These are phyloP conservation scores for Thera britannica DNA, from an alignment of 2,888 invertebrate genomes.

Conservation along the genomic window DNA sequence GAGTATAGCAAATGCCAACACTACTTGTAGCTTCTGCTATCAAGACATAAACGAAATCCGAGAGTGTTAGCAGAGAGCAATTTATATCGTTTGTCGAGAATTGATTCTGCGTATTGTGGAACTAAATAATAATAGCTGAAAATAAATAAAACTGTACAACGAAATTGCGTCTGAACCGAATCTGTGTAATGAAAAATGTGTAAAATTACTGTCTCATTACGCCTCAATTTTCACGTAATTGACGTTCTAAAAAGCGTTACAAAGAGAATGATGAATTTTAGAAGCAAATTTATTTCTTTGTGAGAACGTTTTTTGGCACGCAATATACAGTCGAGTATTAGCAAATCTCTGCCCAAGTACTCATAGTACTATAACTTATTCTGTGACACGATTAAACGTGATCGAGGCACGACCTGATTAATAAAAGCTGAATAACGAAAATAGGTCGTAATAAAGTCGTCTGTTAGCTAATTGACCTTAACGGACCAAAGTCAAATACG, in stretches of 20 bases:
- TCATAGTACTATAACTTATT: background rate
- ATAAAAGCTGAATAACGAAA: too few species aligned
- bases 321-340: background rate
- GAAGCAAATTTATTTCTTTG: background rate
- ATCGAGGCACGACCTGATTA: background rate
- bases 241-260: background rate
- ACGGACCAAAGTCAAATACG: too few species aligned
- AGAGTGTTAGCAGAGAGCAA: background rate
- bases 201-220: background rate
- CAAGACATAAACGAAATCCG: background rate
- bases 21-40: constrained; percentile 36
- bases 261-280: background rate
- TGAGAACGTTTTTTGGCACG: background rate
- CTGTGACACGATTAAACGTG: background rate
- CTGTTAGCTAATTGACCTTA: too few species aligned
- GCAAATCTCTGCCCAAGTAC: background rate
- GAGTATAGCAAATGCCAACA: constrained; percentile 4
- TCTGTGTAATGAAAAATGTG: too few species aligned
- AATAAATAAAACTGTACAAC: background rate
- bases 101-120: too few species aligned
- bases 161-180: too few species aligned
- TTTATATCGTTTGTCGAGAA: background rate
- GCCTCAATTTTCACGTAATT: background rate
- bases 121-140: background rate
- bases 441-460: too few species aligned